phyloP scores from a whole-genome alignment of 2,888 invertebrate genomes.

The Lasioglossum pauxillum region DNA sequence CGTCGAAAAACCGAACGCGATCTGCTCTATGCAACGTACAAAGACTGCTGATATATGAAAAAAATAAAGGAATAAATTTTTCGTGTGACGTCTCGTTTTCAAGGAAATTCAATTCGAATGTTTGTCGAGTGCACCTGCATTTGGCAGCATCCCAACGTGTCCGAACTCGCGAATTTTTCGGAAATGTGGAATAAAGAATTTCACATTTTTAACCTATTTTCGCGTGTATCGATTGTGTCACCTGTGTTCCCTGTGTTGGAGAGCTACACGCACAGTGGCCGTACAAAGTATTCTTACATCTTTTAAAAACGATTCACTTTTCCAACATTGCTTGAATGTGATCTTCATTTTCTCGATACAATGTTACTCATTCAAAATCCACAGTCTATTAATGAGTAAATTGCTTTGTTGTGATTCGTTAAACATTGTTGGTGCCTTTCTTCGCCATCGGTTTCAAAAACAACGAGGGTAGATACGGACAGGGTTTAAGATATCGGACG shows the following conservation, averaged over 20 bases:
- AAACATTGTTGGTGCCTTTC: not conserved
- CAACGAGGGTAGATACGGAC: not conserved
- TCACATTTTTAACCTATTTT: not conserved
- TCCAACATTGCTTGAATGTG: not conserved
- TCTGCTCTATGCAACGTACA: not conserved
- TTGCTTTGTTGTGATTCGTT: not conserved
- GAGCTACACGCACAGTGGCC: too few relatives aligned
- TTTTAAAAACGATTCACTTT: too few relatives aligned
- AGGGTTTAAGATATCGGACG: not conserved
- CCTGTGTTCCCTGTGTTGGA: not conserved
- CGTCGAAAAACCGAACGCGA: conserved; percentile 17
- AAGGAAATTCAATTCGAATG: not conserved
- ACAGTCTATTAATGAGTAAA: not conserved
- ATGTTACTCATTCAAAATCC: not conserved
- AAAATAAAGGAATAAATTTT: not conserved
- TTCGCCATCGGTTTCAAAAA: not conserved
- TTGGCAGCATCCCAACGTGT: not conserved
- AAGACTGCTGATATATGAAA: not conserved
- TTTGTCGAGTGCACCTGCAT: not conserved
- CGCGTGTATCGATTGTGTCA: not conserved
- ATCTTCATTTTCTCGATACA: not conserved
- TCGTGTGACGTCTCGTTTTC: not conserved
- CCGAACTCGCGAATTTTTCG: not conserved
- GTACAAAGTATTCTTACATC: too few relatives aligned
- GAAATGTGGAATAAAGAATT: not conserved